Conservation (phyloP, 1,140 invertebrate genomes). For the Mesaphorura yosii region DNA sequence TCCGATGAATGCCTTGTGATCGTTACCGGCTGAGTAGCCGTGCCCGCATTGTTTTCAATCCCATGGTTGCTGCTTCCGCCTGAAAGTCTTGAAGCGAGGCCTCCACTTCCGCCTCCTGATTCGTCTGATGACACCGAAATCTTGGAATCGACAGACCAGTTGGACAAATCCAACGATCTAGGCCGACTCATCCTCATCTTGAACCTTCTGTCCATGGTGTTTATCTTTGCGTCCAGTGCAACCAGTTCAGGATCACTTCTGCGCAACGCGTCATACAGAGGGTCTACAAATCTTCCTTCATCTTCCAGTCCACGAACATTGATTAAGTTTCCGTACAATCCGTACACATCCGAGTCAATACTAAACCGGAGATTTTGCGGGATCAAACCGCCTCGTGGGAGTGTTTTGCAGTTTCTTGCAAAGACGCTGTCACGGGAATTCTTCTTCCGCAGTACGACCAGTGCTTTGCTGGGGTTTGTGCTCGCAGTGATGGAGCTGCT, state of each 20-base stretch:
- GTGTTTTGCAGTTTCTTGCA: slow-evolving; percentile 59
- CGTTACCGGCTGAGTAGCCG: too few relatives aligned
- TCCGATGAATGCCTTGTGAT: too few relatives aligned
- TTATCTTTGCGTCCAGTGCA: slow-evolving; percentile 60
- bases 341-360: slow-evolving; percentile 65
- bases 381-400: slow-evolving; percentile 52
- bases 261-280: slow-evolving; percentile 58
- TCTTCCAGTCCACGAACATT: slow-evolving; percentile 76
- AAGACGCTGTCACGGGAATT: slow-evolving; percentile 31
- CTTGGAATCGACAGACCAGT: slow-evolving; percentile 75
- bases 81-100: too few relatives aligned
- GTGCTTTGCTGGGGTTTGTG: slow-evolving; percentile 17
- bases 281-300: slow-evolving; percentile 53
- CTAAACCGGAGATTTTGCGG: slow-evolving; percentile 36
- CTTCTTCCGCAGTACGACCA: slow-evolving; percentile 30
- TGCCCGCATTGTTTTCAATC: too few relatives aligned
- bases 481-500: slow-evolving; percentile 8
- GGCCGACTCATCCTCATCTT: slow-evolving; percentile 67
- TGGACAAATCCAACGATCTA: slow-evolving; percentile 67
- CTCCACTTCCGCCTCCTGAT: slow-evolving; percentile 20
- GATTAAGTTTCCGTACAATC: slow-evolving; percentile 76
- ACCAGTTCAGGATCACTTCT: slow-evolving; percentile 69
- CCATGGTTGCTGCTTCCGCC: too few relatives aligned
- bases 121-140: slow-evolving; percentile 69
- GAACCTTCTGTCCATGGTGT: slow-evolving; percentile 61